A percentile compares a stretch with the other conserved stretches of the same genome.
Evolutionary conservation across 2,113 vertebrate genomes (phyloP).

Genomic region (Romanogobio albipinnatus): DNA sequence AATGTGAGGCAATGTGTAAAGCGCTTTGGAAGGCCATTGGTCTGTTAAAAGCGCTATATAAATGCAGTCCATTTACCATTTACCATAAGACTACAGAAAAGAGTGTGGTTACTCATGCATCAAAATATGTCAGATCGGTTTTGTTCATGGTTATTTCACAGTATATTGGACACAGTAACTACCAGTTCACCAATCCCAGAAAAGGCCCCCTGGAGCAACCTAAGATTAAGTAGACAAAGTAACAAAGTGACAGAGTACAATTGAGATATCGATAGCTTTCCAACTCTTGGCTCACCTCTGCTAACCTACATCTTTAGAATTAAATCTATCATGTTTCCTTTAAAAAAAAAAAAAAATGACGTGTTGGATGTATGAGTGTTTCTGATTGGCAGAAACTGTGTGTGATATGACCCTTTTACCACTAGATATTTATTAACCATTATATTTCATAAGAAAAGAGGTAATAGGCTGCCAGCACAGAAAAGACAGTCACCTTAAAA

Average conservation of each 20-base stretch:
- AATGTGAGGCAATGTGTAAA: too few species aligned
- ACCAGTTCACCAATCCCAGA: conserved; percentile 3
- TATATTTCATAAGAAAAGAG: conserved; percentile 1
- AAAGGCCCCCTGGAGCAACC: not conserved
- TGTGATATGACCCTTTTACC: not conserved
- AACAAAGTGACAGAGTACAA: conserved; percentile 14
- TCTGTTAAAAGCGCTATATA: too few species aligned
- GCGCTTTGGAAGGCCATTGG: too few species aligned
- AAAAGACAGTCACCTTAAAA: conserved; percentile 86
- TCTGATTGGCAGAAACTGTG: too few species aligned
- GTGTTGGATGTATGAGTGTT: too few species aligned
- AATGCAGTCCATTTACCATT: too few species aligned
- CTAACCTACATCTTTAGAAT: not conserved
- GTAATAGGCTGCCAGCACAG: not conserved
- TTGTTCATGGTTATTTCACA: conserved; percentile 13
- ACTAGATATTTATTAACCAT: not conserved
- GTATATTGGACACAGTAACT: not conserved
- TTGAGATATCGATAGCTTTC: conserved; percentile 12
- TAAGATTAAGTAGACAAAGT: conserved; percentile 19
- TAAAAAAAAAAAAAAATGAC: too few species aligned
- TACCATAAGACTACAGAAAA: not conserved
- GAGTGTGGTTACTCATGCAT: too few species aligned
- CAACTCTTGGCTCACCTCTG: not conserved
- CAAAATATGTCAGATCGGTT: not conserved
- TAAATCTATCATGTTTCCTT: not conserved